Evolutionary conservation across 2,888 invertebrate genomes (phyloP).

Genomic region (Mesorhabditis sp.): DNA sequence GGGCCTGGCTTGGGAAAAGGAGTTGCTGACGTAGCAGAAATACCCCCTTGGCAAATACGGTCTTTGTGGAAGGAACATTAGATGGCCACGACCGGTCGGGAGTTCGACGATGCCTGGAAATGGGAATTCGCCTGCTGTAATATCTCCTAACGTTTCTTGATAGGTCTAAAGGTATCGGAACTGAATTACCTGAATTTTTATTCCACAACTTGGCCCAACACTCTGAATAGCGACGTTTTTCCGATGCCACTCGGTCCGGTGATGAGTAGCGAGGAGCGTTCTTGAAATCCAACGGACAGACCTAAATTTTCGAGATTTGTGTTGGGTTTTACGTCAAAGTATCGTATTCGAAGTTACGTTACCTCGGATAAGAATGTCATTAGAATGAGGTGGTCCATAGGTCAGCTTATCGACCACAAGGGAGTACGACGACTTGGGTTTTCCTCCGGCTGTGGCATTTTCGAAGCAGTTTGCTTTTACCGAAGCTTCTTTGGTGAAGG

Average conservation of each 20-base stretch:
- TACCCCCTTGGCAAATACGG: conserved; percentile 63
- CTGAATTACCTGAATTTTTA: conserved; percentile 61
- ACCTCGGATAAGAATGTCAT: conserved; percentile 26
- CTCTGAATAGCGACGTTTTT: conserved; percentile 81
- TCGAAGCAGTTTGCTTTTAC: background rate
- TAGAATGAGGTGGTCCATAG: conserved; percentile 22
- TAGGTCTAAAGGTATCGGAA: background rate
- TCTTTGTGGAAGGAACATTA: conserved; percentile 65
- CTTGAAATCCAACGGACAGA: conserved; percentile 59
- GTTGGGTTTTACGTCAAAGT: background rate
- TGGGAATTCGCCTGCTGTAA: background rate
- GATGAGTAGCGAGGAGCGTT: conserved; percentile 71
- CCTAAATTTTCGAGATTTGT: conserved; percentile 42
- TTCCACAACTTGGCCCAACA: conserved; percentile 89
- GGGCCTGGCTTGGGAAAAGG: conserved; percentile 12
- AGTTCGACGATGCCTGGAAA: conserved; percentile 17
- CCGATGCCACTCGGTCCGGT: conserved; percentile 94
- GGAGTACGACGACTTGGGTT: background rate
- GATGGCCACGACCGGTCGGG: conserved; percentile 22
- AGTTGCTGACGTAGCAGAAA: conserved; percentile 62
- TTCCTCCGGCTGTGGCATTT: background rate
- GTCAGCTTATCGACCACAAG: background rate
- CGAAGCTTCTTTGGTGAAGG: background rate
- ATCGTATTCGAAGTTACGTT: background rate
- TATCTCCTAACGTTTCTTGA: background rate